Evolutionary conservation across 2,888 invertebrate genomes (phyloP).

Genomic region (Sarcophaga subvicina): DNA sequence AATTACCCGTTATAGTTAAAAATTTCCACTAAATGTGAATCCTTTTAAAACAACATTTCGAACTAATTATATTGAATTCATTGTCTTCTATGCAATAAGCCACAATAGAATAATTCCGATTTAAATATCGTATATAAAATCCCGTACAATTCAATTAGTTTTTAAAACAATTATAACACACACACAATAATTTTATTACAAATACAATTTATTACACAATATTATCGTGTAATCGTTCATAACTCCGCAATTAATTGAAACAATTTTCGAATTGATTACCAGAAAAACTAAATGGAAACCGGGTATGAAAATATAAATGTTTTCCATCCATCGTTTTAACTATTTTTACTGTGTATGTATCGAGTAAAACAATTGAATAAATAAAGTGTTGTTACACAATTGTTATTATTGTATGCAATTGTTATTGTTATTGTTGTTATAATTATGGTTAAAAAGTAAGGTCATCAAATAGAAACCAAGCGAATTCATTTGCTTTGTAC

Average conservation of each 20-base stretch:
- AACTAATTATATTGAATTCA: too few relatives aligned
- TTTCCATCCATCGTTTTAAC: not conserved
- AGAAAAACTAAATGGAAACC: too few relatives aligned
- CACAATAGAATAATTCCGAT: conserved; percentile 1
- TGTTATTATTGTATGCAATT: not conserved
- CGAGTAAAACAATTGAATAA: not conserved
- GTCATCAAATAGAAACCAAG: not conserved
- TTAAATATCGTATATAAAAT: not conserved
- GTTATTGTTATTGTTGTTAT: not conserved
- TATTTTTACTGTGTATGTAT: not conserved
- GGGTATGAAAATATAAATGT: not conserved
- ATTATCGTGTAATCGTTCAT: not conserved
- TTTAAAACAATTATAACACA: conserved; percentile 26
- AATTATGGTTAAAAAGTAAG: not conserved
- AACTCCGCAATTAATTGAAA: not conserved
- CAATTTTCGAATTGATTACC: not conserved
- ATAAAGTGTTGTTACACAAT: not conserved
- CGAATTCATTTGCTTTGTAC: too few relatives aligned
- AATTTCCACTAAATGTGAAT: too few relatives aligned
- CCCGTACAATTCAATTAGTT: conserved; percentile 34
- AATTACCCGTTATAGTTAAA: too few relatives aligned
- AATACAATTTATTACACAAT: not conserved
- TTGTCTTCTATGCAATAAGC: not conserved
- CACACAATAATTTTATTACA: not conserved
- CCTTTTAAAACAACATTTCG: too few relatives aligned